Evolutionary conservation across 30 jellyfish, hydroid and myxozoan genomes (phyloP).

Genomic region (Rhopilema esculentum): DNA sequence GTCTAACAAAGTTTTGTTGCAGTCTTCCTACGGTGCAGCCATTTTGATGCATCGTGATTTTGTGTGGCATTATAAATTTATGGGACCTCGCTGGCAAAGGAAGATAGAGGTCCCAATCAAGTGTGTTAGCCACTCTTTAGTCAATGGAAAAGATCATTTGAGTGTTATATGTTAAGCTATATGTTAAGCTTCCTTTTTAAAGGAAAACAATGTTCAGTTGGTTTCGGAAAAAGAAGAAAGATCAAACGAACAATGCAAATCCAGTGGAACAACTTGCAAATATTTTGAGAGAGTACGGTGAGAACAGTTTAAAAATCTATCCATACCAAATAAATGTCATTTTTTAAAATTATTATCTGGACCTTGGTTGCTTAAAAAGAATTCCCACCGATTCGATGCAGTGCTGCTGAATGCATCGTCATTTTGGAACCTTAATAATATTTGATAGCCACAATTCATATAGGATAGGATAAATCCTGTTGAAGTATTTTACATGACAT

Average conservation of each 20-base stretch:
- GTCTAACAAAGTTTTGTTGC: too few relatives aligned
- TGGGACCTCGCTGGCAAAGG: not conserved
- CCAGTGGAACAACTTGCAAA: conserved; percentile 58
- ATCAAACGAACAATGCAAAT: not conserved
- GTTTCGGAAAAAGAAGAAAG: conserved; percentile 35
- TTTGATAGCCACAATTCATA: too few relatives aligned
- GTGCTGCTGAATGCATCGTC: too few relatives aligned
- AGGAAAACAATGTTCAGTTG: conserved; percentile 35
- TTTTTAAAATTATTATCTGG: too few relatives aligned
- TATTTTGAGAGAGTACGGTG: conserved; percentile 63
- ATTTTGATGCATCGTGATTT: too few relatives aligned
- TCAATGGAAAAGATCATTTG: not conserved
- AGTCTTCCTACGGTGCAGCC: too few relatives aligned
- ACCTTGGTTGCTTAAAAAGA: too few relatives aligned
- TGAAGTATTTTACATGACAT: not conserved
- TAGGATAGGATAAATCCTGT: too few relatives aligned
- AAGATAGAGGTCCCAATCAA: not conserved
- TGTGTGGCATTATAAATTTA: not conserved
- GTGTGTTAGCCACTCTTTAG: not conserved
- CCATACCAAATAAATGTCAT: not conserved
- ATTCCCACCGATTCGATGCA: too few relatives aligned
- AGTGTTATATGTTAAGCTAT: not conserved
- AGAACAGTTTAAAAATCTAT: not conserved
- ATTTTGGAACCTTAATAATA: too few relatives aligned
- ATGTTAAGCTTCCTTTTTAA: not conserved